Percentiles rank a stretch among this genome's conserved stretches.
These are phyloP conservation scores for Botrylloides violaceus DNA, from an alignment of 23 tunicate species.

Conservation along the genomic window DNA sequence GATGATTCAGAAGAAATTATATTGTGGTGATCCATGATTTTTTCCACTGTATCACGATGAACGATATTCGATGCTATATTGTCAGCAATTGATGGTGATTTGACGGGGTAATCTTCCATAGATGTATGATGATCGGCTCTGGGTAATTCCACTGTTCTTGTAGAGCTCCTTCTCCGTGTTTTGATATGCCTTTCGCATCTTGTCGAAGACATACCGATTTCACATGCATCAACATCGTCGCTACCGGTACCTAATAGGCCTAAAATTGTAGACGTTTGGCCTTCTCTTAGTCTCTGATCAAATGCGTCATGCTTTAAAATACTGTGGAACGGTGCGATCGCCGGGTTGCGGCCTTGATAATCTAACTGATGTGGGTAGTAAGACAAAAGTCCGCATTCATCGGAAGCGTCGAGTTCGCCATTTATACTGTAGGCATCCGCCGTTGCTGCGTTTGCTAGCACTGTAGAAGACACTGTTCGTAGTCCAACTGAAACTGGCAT, in stretches of 20 bases:
- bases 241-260: background rate
- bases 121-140: background rate
- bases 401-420: conserved; percentile 2
- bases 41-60: background rate
- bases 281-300: background rate
- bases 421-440: background rate
- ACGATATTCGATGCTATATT: background rate
- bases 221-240: background rate
- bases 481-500: conserved; percentile 27
- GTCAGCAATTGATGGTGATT: background rate
- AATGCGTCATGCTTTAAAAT: background rate
- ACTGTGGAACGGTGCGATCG: background rate
- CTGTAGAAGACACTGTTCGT: conserved; percentile 19
- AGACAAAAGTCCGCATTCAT: conserved; percentile 12
- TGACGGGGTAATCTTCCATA: background rate
- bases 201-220: background rate
- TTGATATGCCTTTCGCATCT: background rate
- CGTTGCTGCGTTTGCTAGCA: conserved; percentile 24
- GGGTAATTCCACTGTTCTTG: background rate
- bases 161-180: background rate
- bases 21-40: background rate
- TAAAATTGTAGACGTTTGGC: background rate
- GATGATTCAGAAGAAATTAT: background rate
- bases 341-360: background rate
- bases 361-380: conserved; percentile 11